A percentile compares a stretch with the other conserved stretches of the same genome.
Evolutionary conservation across 2,888 invertebrate genomes (phyloP).

Genomic region (Oscheius sp.): DNA sequence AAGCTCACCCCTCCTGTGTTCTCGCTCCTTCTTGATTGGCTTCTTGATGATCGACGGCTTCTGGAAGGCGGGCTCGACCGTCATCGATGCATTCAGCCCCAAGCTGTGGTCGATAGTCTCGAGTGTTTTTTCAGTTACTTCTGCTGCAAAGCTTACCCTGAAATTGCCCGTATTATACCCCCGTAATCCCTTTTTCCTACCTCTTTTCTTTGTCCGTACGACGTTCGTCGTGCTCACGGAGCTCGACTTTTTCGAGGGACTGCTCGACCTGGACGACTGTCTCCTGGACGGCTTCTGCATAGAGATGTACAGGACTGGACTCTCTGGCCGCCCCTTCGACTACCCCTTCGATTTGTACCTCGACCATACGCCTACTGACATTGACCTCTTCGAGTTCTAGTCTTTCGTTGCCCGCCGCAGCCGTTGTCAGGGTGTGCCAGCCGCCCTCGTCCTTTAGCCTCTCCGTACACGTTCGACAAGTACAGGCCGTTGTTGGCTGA

Average conservation of each 20-base stretch:
- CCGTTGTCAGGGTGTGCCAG: slow-evolving; percentile 33
- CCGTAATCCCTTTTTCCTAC: slow-evolving; percentile 21
- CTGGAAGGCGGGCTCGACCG: slow-evolving; percentile 63
- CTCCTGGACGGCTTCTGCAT: slow-evolving; percentile 60
- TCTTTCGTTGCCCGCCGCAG: slow-evolving; percentile 41
- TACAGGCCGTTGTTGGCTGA: slow-evolving; percentile 57
- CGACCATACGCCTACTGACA: slow-evolving; percentile 53
- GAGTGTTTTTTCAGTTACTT: slow-evolving; percentile 70
- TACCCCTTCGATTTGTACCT: slow-evolving; percentile 63
- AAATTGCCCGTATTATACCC: slow-evolving; percentile 31
- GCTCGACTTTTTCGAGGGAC: slow-evolving; percentile 46
- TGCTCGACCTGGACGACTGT: slow-evolving; percentile 54
- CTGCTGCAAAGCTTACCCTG: slow-evolving; percentile 72
- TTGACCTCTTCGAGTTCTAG: slow-evolving; percentile 47
- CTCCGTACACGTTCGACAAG: slow-evolving; percentile 46
- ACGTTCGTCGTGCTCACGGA: slow-evolving; percentile 42
- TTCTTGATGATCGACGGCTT: slow-evolving; percentile 73
- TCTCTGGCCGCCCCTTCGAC: slow-evolving; percentile 57
- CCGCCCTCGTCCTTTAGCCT: slow-evolving; percentile 42
- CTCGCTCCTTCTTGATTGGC: slow-evolving; percentile 71
- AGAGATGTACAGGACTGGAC: slow-evolving; percentile 58
- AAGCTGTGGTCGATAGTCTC: slow-evolving; percentile 58
- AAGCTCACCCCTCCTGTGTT: slow-evolving; percentile 65
- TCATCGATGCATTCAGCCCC: slow-evolving; percentile 53
- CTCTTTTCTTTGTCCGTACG: slow-evolving; percentile 54